Conservation (phyloP, 2,797 vertebrate genomes). For the Syngnathus rostellatus region DNA sequence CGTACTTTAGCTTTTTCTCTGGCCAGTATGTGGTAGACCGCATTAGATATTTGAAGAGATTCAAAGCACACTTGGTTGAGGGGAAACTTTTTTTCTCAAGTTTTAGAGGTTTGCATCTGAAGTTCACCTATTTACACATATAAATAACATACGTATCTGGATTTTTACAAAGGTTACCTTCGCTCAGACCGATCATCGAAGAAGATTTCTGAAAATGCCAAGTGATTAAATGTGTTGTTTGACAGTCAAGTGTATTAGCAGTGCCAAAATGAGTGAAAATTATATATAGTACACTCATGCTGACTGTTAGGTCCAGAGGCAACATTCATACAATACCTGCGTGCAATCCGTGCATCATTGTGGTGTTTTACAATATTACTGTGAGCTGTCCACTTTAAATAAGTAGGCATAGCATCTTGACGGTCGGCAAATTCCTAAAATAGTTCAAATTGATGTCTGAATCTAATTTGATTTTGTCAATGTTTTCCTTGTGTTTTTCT, state of each 20-base stretch:
- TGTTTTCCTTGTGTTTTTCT: neutral
- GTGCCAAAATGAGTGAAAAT: slow-evolving; percentile 4
- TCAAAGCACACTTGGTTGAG: neutral
- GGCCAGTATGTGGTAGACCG: neutral
- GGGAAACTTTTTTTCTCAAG: neutral
- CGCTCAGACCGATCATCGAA: neutral
- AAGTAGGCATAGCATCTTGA: neutral
- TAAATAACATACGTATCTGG: too few species aligned
- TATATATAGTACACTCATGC: neutral
- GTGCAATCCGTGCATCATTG: neutral
- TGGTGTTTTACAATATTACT: neutral
- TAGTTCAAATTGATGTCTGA: neutral
- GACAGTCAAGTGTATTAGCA: too few species aligned
- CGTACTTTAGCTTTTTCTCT: neutral
- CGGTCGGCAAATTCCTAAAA: neutral
- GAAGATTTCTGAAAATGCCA: neutral
- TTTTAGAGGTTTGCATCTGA: too few species aligned
- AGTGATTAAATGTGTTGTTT: neutral
- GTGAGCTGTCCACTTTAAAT: neutral
- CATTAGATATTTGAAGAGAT: neutral
- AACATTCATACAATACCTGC: neutral
- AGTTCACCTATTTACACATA: neutral
- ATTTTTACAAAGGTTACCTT: neutral
- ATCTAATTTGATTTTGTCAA: neutral
- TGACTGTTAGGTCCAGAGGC: neutral